Evolutionary conservation across 2,113 vertebrate genomes (phyloP).

Genomic region (Seriola aureovittata): DNA sequence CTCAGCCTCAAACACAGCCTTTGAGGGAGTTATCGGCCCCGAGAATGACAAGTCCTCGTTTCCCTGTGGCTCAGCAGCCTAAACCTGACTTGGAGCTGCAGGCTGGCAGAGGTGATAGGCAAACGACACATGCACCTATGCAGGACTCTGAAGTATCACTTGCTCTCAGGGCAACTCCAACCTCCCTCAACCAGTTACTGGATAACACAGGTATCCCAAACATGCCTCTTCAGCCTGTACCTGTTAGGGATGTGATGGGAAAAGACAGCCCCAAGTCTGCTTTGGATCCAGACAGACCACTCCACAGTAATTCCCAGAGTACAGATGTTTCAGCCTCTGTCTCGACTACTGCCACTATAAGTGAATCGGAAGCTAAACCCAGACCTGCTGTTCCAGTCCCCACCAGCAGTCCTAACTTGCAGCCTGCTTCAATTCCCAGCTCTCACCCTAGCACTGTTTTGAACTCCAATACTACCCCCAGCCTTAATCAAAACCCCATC

Average conservation of each 20-base stretch:
- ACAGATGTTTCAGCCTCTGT: constrained; percentile 55
- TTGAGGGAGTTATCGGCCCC: constrained; percentile 85
- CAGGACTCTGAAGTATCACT: constrained; percentile 87
- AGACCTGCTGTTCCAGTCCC: constrained; percentile 64
- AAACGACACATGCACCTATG: constrained; percentile 57
- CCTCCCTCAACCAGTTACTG: constrained; percentile 95
- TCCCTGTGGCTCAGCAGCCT: constrained; percentile 81
- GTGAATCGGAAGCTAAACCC: constrained; percentile 72
- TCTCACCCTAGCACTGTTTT: constrained; percentile 45
- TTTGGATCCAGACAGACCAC: constrained; percentile 68
- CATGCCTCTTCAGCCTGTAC: constrained; percentile 85
- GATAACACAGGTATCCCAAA: constrained; percentile 90
- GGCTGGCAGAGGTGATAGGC: constrained; percentile 71
- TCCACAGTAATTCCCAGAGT: constrained; percentile 64
- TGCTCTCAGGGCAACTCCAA: constrained; percentile 90
- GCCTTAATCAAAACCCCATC: constrained; percentile 59
- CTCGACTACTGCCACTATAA: constrained; percentile 42
- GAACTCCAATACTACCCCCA: constrained; percentile 56
- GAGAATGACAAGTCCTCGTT: constrained; percentile 85
- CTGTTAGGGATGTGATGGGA: constrained; percentile 60
- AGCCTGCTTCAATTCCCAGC: constrained; percentile 53
- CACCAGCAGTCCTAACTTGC: constrained; percentile 62
- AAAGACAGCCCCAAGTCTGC: constrained; percentile 72
- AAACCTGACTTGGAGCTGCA: constrained; percentile 87
- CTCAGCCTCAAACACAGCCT: constrained; percentile 75